A percentile compares a stretch with the other conserved stretches of the same genome.
phyloP scores from a whole-genome alignment of 1,140 invertebrate genomes.

The Maniola jurtina region DNA sequence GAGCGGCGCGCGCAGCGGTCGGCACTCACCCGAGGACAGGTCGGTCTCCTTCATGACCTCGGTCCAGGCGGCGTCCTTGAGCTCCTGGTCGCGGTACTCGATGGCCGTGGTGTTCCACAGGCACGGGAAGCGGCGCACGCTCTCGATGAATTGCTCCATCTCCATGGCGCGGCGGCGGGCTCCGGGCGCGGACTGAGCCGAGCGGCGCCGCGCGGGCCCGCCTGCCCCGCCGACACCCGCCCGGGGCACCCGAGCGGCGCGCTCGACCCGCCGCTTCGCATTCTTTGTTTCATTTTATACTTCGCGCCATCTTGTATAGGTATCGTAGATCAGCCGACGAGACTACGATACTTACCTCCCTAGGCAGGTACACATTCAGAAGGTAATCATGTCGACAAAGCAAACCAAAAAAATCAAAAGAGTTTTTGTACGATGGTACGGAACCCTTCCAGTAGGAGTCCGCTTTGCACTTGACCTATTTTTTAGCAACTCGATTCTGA shows the following conservation, averaged over 20 bases:
- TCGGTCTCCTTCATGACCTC: conserved; percentile 73
- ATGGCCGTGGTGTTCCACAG: conserved; percentile 70
- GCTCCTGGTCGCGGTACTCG: conserved; percentile 71
- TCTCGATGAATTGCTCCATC: conserved; percentile 70
- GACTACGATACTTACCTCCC: too few species aligned
- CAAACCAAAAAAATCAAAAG: too few species aligned
- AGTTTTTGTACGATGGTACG: too few species aligned
- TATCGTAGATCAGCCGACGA: too few species aligned
- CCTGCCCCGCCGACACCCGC: conserved; percentile 18
- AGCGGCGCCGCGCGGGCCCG: conserved; percentile 19
- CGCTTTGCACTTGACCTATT: too few species aligned
- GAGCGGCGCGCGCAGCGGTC: conserved; percentile 8
- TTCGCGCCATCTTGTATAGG: too few species aligned
- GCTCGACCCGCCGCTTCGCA: conserved; percentile 15
- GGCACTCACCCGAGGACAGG: conserved; percentile 59
- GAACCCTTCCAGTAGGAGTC: too few species aligned
- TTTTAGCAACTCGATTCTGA: too few species aligned
- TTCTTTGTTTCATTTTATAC: too few species aligned
- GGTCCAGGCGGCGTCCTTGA: conserved; percentile 70
- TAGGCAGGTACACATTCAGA: too few species aligned
- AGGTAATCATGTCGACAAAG: too few species aligned
- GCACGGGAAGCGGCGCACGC: conserved; percentile 68
- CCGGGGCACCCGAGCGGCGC: conserved; percentile 7
- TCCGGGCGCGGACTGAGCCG: conserved; percentile 22
- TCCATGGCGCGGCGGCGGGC: conserved; percentile 49